phyloP scores from a whole-genome alignment of 2,797 vertebrate species.

The Enteromius treurensis region DNA sequence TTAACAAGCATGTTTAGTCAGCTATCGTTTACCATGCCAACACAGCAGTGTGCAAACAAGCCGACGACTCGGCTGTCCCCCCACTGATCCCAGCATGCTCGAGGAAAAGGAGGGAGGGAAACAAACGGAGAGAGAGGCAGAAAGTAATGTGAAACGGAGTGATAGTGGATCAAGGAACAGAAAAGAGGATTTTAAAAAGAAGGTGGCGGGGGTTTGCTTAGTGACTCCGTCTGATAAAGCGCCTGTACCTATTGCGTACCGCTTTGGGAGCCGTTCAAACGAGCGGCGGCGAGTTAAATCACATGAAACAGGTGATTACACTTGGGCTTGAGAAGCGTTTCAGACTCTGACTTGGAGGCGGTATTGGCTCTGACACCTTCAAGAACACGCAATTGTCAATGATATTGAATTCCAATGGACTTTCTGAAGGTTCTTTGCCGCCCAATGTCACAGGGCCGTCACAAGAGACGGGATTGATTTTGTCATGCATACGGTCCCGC shows the following conservation, averaged over 20 bases:
- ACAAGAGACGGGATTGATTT: slow-evolving; percentile 64
- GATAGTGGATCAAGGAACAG: slow-evolving; percentile 44
- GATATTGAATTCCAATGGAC: slow-evolving; percentile 76
- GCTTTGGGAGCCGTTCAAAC: slow-evolving; percentile 30
- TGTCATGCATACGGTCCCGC: slow-evolving; percentile 59
- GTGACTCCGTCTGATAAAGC: slow-evolving; percentile 31
- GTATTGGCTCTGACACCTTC: slow-evolving; percentile 73
- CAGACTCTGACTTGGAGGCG: slow-evolving; percentile 65
- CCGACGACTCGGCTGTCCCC: slow-evolving; percentile 85
- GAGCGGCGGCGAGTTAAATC: slow-evolving; percentile 65
- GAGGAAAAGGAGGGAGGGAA: slow-evolving; percentile 78
- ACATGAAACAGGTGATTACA: slow-evolving; percentile 75
- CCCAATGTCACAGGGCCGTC: slow-evolving; percentile 54
- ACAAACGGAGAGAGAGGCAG: slow-evolving; percentile 75
- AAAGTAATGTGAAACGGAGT: slow-evolving; percentile 57
- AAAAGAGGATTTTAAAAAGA: slow-evolving; percentile 49
- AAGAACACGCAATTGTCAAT: slow-evolving; percentile 74
- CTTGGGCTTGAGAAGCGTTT: slow-evolving; percentile 68
- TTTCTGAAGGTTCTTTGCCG: slow-evolving; percentile 60
- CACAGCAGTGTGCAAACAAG: slow-evolving; percentile 82
- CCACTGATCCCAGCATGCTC: slow-evolving; percentile 86
- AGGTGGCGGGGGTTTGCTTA: slow-evolving; percentile 38
- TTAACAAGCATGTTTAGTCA: slow-evolving; percentile 56
- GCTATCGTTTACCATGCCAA: slow-evolving; percentile 81
- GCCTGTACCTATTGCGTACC: slow-evolving; percentile 12